Base-by-base conservation (phyloP, 2,113 vertebrate species). In the Cyanoliseus patagonus region DNA sequence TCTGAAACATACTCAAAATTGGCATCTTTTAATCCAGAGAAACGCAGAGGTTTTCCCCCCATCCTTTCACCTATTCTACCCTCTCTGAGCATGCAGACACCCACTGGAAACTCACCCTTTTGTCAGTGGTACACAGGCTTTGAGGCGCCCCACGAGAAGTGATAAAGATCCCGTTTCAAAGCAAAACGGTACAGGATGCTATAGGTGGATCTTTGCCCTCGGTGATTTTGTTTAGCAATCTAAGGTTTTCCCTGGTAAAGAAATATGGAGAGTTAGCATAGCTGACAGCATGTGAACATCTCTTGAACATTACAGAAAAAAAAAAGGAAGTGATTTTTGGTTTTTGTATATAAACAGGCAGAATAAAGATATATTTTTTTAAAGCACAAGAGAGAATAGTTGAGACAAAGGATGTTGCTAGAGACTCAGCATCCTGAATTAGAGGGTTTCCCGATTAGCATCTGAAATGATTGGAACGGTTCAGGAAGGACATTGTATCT, bases 71-170 rank as follows among this genome's bases (percentile, higher is more conserved):
- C 11, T 61, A 28, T 52, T 62, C 22, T 44, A 17, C 33, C 6
- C 16, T 18, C 44, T 0, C 0, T 24, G 10, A 53, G 16, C 0
- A 0, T 44, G 62, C 61, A 37, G 30, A 77, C 59, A 47, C 41
- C 57, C 41, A 2, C 27, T 59, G n/a, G 67, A 85, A 39, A 85
- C 42, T 23, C 42, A 46, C 44, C 57, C 63, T 83, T 89, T 87
- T 84, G 88, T 88, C 51, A 37, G 49, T 1, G 35, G 11, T 17
- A 2, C 1, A 6, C 39, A 23, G 74, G 90, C 62, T 44, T 25
- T 1, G 64, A 67, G 52, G 55, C 6, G 5, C 49, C 37, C 57
- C 17, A 4, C 67, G 64, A 93, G 86, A 92, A 80, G 86, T 66
- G 76, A 18, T 57, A 88, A 83, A 69, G 25, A 44, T 61, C 59